Base-by-base conservation (phyloP, 1,140 invertebrate species). In the Araneus ventricosus region DNA sequence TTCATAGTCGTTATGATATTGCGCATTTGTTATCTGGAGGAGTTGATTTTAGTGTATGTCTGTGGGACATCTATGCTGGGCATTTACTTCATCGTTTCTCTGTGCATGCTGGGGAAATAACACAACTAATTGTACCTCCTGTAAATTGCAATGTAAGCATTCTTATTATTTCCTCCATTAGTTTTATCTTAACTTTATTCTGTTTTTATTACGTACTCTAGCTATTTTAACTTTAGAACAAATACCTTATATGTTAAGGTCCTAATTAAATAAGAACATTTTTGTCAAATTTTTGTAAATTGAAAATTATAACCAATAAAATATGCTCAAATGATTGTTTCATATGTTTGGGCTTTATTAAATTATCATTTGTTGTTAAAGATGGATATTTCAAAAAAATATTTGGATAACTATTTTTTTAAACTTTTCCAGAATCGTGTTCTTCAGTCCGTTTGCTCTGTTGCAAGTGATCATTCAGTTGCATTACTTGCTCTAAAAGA, bases 391-490 rank as follows among this genome's bases (percentile, higher is more conserved):
- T 14, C 45, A 52, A 52, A 52, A 0, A 0, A 17, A 52, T 52
- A 52, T 17, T 52, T 22, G 10, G 7, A 27, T 27, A 67, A 67
- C 27, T 39, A 89, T 39, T 63, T 67, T 63, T 92, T 57, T 86
- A 70, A 94, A 90, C 92, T 91, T 95, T 96, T 91, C 95, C n/a
- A 99, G 98, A 96, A 97, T 34, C 96, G 99, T 92, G 98, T 99
- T 93, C 97, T 99, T 94, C 98, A 99, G 94, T 99, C 98, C 94
- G 97, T 99, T 75, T 99, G 99, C 95, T 99, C 98, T 24, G 98
- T 99, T 5, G 99, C 99, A 0, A 99, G 98, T 24, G 99, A 99
- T 95, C 99, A 99, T 96, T 99, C 99, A 52, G 99, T 99, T 0
- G 98, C 98, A 1, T 96, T 99, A 41, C 96, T 99, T 1, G 99